These are phyloP conservation scores for Listrodromus nycthemerus DNA, from an alignment of 2,888 invertebrate species.

Conservation along the genomic window DNA sequence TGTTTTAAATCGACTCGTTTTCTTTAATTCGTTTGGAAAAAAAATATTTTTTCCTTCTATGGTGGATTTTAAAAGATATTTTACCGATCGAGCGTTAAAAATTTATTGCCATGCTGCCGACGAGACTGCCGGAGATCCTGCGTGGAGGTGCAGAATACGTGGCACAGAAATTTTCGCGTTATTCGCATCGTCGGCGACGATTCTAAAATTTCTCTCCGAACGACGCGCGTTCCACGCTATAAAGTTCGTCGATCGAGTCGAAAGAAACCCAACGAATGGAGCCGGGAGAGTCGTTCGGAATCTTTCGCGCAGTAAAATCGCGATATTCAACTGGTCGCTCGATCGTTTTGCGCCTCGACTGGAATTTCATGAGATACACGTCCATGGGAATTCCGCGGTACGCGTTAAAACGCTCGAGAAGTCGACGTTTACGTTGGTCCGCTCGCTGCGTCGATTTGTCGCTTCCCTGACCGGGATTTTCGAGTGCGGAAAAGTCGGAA, in stretches of 20 bases:
- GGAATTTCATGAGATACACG: slow-evolving; percentile 59
- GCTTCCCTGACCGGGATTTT: background rate
- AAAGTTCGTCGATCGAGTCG: slow-evolving; percentile 32
- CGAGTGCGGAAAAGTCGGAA: background rate
- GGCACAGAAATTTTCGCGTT: background rate
- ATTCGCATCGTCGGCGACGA: slow-evolving; percentile 13
- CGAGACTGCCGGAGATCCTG: background rate
- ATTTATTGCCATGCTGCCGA: slow-evolving; percentile 3
- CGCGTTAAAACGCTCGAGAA: slow-evolving; percentile 67
- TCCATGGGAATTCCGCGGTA: too few relatives aligned
- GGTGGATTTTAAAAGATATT: too few relatives aligned
- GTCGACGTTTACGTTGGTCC: slow-evolving; percentile 67
- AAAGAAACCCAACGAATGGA: background rate
- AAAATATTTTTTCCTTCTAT: too few relatives aligned
- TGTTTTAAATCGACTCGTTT: background rate
- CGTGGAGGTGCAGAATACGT: background rate
- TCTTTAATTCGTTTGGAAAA: too few relatives aligned
- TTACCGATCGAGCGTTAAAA: background rate
- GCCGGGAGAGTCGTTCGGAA: slow-evolving; percentile 17
- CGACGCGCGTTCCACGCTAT: slow-evolving; percentile 57
- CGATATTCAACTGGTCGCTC: slow-evolving; percentile 36
- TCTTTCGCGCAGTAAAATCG: slow-evolving; percentile 51
- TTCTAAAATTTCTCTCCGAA: slow-evolving; percentile 34
- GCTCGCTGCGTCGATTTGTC: slow-evolving; percentile 51
- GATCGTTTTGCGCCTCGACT: slow-evolving; percentile 51